These are phyloP conservation scores for Cheirogaleus major DNA, from an alignment of 2,797 vertebrate species.

Conservation along the genomic window DNA sequence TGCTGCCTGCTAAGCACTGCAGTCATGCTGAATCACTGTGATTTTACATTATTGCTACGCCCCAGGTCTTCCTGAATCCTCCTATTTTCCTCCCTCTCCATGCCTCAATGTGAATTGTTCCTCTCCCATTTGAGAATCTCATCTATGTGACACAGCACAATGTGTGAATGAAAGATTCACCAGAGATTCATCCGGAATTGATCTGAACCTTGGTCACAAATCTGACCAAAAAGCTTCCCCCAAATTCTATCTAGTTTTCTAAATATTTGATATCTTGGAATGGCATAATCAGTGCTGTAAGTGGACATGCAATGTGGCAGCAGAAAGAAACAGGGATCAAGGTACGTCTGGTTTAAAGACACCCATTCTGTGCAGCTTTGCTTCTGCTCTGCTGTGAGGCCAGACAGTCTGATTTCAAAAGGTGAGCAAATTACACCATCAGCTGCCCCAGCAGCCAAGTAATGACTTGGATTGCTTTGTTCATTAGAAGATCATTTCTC, in stretches of 20 bases:
- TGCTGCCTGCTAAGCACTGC: neutral
- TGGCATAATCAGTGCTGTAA: neutral
- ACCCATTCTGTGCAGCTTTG: neutral
- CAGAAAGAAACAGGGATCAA: neutral
- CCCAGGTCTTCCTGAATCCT: neutral
- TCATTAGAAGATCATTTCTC: slow-evolving; percentile 29
- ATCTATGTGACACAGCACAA: neutral
- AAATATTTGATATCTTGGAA: neutral
- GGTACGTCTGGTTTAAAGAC: neutral
- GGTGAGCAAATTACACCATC: neutral
- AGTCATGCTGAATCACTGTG: neutral
- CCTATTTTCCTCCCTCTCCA: neutral
- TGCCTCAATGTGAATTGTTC: neutral
- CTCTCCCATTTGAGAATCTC: neutral
- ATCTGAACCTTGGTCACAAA: neutral
- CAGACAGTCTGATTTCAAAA: neutral
- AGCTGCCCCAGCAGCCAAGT: neutral
- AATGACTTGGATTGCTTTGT: slow-evolving; percentile 2
- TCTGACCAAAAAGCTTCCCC: neutral
- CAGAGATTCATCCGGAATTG: neutral
- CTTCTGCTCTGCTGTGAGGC: neutral
- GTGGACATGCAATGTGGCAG: neutral
- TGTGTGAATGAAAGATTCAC: neutral
- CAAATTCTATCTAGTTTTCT: neutral
- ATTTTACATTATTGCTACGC: neutral